Conservation (phyloP, 2,888 invertebrate genomes). For the Autographa gamma region DNA sequence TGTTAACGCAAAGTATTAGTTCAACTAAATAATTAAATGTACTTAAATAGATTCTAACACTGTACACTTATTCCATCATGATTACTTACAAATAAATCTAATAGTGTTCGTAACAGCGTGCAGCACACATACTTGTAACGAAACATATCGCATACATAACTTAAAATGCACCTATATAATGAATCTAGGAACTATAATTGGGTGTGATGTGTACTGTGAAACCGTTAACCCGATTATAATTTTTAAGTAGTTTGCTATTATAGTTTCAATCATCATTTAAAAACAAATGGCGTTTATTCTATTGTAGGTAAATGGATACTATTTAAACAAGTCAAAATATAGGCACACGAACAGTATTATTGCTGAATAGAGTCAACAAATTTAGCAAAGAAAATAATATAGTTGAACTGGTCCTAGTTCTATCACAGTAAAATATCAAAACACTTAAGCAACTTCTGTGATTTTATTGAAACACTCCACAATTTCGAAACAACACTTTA, state of each 20-base stretch:
- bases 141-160: conserved; percentile 64
- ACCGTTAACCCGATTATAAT: conserved; percentile 41
- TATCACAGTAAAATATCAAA: conserved; percentile 88
- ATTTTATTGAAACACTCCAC: conserved; percentile 42
- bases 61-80: conserved; percentile 61
- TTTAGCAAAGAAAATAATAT: conserved; percentile 58
- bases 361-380: conserved; percentile 19
- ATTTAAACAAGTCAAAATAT: conserved; percentile 29
- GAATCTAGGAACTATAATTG: conserved; percentile 80
- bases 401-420: conserved; percentile 78
- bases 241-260: conserved; percentile 15
- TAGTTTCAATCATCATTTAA: conserved; percentile 11
- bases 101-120: conserved; percentile 60
- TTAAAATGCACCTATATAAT: conserved; percentile 84
- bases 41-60: conserved; percentile 60
- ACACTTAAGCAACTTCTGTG: conserved; percentile 61
- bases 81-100: conserved; percentile 50
- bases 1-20: conserved; percentile 45
- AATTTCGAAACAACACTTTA: neutral
- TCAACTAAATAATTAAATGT: conserved; percentile 54
- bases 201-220: conserved; percentile 32
- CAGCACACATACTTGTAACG: conserved; percentile 62
- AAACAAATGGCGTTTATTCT: conserved; percentile 16
- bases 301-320: conserved; percentile 20
- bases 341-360: conserved; percentile 25